Evolutionary conservation across 2,888 invertebrate species (phyloP).

Genomic region (Melinaea menophilus): DNA sequence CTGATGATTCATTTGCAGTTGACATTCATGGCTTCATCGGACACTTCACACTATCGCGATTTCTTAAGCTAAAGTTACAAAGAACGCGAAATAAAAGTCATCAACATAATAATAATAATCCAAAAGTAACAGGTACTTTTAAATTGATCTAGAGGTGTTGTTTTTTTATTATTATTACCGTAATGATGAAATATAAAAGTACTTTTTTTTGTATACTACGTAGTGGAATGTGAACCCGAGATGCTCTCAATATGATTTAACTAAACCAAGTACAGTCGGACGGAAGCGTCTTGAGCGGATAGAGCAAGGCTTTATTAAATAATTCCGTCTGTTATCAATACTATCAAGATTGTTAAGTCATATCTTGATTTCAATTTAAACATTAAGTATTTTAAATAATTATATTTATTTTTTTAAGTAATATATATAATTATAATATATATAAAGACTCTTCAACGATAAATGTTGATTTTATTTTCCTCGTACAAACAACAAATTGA

Average conservation of each 20-base stretch:
- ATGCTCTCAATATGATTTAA: background rate
- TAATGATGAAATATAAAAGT: background rate
- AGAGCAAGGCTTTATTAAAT: constrained; percentile 6
- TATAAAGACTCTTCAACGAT: too few relatives aligned
- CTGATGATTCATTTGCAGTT: constrained; percentile 28
- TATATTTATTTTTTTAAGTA: too few relatives aligned
- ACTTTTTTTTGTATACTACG: background rate
- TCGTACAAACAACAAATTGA: too few relatives aligned
- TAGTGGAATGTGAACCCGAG: constrained; percentile 2
- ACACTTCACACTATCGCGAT: background rate
- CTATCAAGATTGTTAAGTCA: background rate
- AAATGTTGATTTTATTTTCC: too few relatives aligned
- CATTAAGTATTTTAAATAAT: too few relatives aligned
- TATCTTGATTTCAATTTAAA: background rate
- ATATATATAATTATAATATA: too few relatives aligned
- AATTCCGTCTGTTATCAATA: constrained; percentile 1
- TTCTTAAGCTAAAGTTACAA: too few relatives aligned
- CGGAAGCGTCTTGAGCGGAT: constrained; percentile 6
- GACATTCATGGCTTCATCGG: constrained; percentile 32
- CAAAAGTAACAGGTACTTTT: background rate
- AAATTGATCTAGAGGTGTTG: too few relatives aligned
- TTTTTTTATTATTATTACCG: background rate
- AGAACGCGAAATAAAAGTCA: background rate
- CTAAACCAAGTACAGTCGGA: constrained; percentile 6
- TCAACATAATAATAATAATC: background rate